phyloP scores from a whole-genome alignment of 2,888 invertebrate genomes.

The Leucoptera coffeella region DNA sequence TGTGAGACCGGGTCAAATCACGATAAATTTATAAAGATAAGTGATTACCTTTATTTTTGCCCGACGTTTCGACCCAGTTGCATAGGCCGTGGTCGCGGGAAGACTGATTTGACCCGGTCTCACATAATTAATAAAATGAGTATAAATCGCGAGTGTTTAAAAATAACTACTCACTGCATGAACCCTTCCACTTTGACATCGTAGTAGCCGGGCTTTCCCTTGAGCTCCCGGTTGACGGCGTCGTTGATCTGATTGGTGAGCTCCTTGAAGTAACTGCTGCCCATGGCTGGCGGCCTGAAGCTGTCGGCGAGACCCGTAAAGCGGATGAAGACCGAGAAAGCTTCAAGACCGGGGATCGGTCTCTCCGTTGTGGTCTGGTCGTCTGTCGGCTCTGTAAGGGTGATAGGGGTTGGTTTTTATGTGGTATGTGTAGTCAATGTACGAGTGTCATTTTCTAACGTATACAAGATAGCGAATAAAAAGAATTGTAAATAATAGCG shows the following conservation, averaged over 20 bases:
- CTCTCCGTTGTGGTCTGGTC: constrained; percentile 54
- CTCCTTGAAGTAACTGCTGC: constrained; percentile 66
- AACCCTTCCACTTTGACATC: constrained; percentile 64
- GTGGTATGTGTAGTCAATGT: too few relatives aligned
- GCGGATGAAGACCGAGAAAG: constrained; percentile 67
- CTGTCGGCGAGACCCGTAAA: constrained; percentile 71
- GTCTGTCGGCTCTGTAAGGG: constrained; percentile 42
- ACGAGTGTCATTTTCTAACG: too few relatives aligned
- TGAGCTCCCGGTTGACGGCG: constrained; percentile 12
- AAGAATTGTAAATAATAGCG: too few relatives aligned
- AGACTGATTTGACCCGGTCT: too few relatives aligned
- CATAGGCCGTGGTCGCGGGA: too few relatives aligned
- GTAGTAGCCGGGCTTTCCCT: constrained; percentile 59
- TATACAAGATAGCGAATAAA: too few relatives aligned
- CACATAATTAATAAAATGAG: too few relatives aligned
- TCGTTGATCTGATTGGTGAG: constrained; percentile 51
- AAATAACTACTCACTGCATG: constrained; percentile 51
- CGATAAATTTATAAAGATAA: too few relatives aligned
- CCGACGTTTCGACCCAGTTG: too few relatives aligned
- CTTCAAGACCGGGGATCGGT: constrained; percentile 58
- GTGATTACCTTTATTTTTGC: too few relatives aligned
- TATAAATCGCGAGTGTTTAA: neutral
- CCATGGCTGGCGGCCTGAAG: constrained; percentile 66
- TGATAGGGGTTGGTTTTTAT: too few relatives aligned
- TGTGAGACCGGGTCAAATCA: too few relatives aligned